Conservation (phyloP, 2,888 invertebrate genomes). For the Scaptomyza caliginosa region DNA sequence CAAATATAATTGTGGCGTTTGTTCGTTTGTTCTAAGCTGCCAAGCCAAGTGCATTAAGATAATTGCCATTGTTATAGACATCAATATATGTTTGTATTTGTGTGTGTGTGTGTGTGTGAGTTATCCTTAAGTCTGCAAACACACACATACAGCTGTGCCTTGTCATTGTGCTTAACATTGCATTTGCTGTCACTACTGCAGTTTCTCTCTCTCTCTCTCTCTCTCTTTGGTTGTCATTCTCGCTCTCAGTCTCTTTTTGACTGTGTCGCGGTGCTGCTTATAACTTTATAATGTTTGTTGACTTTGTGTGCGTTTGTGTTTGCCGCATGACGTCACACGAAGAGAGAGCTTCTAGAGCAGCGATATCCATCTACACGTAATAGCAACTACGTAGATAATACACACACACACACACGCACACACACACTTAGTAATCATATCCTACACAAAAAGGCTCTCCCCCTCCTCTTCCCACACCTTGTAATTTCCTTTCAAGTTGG, state of each 20-base stretch:
- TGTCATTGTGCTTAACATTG: slow-evolving; percentile 25
- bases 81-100: background rate
- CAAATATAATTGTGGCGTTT: background rate
- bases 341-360: slow-evolving; percentile 28
- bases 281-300: slow-evolving; percentile 53
- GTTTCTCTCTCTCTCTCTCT: background rate
- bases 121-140: slow-evolving; percentile 9
- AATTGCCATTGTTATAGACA: slow-evolving; percentile 20
- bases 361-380: slow-evolving; percentile 53
- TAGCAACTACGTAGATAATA: slow-evolving; percentile 35
- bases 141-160: slow-evolving; percentile 1
- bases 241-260: background rate
- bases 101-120: background rate
- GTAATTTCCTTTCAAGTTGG: slow-evolving; percentile 80
- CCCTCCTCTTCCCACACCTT: slow-evolving; percentile 34
- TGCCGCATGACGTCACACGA: slow-evolving; percentile 42
- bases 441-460: background rate
- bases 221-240: background rate
- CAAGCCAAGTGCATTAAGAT: slow-evolving; percentile 18
- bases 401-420: background rate
- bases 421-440: background rate
- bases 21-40: background rate
- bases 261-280: slow-evolving; percentile 25
- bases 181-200: slow-evolving; percentile 8
- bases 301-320: slow-evolving; percentile 44